Percentiles rank a stretch among this genome's conserved stretches.
These are phyloP conservation scores for Athalia circularis DNA, from an alignment of 2,888 invertebrate genomes.

Conservation along the genomic window DNA sequence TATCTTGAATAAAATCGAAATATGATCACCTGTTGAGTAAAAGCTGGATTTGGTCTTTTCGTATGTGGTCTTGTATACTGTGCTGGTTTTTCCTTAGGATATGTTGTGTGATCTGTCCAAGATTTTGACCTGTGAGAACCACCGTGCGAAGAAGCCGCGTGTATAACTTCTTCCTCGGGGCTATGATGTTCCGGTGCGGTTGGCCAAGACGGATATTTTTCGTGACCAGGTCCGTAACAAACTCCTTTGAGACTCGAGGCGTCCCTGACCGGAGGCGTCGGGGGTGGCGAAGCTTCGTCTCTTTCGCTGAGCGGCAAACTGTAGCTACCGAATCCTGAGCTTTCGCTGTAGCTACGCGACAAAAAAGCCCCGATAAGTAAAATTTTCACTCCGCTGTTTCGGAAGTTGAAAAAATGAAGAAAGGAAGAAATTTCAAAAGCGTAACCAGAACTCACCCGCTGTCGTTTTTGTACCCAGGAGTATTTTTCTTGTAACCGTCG, in stretches of 20 bases:
- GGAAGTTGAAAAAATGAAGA: slow-evolving; percentile 11
- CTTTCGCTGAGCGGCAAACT: slow-evolving; percentile 71
- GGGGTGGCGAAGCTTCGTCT: slow-evolving; percentile 77
- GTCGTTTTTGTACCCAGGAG: slow-evolving; percentile 72
- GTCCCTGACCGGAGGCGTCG: slow-evolving; percentile 81
- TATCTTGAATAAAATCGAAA: neutral
- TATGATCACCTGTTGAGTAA: slow-evolving; percentile 77
- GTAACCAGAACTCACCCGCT: slow-evolving; percentile 65
- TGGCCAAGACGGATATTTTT: slow-evolving; percentile 86
- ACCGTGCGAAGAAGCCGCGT: slow-evolving; percentile 73
- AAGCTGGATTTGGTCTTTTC: slow-evolving; percentile 78
- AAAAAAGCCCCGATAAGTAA: neutral
- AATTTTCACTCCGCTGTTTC: neutral
- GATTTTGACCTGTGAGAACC: slow-evolving; percentile 82
- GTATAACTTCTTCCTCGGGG: slow-evolving; percentile 70
- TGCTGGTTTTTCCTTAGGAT: slow-evolving; percentile 81
- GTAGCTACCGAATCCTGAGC: slow-evolving; percentile 72
- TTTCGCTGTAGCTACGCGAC: slow-evolving; percentile 70
- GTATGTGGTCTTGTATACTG: slow-evolving; percentile 80
- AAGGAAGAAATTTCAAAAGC: neutral
- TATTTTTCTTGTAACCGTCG: slow-evolving; percentile 71
- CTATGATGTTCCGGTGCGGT: slow-evolving; percentile 79
- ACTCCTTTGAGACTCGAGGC: slow-evolving; percentile 81
- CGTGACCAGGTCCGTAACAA: slow-evolving; percentile 83
- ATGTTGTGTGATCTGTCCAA: slow-evolving; percentile 83